Percentiles rank a stretch among this genome's conserved stretches.
These are phyloP conservation scores for Caenorhabditis plicata DNA, from an alignment of 2,888 invertebrate species.

Conservation along the genomic window DNA sequence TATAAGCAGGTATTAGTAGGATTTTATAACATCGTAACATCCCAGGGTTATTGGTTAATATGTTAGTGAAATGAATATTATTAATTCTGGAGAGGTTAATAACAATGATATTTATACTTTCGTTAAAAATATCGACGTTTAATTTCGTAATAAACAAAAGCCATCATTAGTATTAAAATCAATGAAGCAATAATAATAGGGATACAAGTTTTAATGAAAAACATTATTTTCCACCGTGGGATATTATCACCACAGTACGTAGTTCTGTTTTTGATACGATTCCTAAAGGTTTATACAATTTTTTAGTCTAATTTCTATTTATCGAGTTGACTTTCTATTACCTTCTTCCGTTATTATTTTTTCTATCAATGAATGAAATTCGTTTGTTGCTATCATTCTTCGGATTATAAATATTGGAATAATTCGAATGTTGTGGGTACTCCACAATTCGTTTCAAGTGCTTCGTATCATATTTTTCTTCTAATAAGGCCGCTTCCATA, in stretches of 20 bases:
- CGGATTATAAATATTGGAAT: not conserved
- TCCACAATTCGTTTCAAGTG: constrained; percentile 18
- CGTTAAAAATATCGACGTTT: not conserved
- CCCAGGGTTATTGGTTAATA: no score
- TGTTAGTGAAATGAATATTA: no score
- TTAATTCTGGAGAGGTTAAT: no score
- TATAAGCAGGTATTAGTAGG: no score
- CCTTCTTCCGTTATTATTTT: not conserved
- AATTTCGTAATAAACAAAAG: constrained; percentile 21
- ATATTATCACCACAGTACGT: constrained; percentile 40
- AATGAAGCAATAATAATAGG: constrained; percentile 30
- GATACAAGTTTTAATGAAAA: constrained; percentile 29
- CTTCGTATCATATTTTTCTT: constrained; percentile 20
- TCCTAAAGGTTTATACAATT: not conserved
- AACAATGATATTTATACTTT: no score
- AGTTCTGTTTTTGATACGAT: constrained; percentile 36
- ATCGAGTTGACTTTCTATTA: not conserved
- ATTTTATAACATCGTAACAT: no score
- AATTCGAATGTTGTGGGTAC: constrained; percentile 7
- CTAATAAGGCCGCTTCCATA: constrained; percentile 20
- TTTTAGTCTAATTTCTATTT: not conserved
- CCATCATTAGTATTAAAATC: constrained; percentile 21
- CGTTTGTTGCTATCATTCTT: constrained; percentile 1
- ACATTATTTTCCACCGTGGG: constrained; percentile 38
- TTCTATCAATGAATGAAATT: not conserved